Base-by-base conservation (phyloP, 92 coral and sea anemone species). In the Hydrozoanthus gracilis region DNA sequence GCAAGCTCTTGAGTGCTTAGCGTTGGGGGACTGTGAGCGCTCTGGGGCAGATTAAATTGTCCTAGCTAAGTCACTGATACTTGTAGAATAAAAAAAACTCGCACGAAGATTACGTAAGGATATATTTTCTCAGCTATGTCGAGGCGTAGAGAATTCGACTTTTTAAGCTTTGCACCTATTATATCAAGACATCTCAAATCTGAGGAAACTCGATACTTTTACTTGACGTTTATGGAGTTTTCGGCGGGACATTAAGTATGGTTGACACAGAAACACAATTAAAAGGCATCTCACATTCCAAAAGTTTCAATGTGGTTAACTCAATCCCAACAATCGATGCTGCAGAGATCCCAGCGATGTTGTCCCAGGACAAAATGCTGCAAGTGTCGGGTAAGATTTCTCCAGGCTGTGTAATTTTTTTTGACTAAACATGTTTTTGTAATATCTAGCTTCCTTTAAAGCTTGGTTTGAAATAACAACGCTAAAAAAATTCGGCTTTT, bases 161-260 rank as follows among this genome's bases (percentile, higher is more conserved):
- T 20, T 58, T 13, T 13, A 1, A 8, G 12, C 62, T 7, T 64
- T 45, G 44, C 35, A 15, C 47, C 49, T 9, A 64, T 27, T 61
- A 14, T 74, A 80, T 27, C 56, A 64, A 35, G 66, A 80, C 64
- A 12, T 51, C 74, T 20, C 14, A 17, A 80, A 47, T 7, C 20
- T 18, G 73, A 80, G 44, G 85, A 80, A 65, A 80, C 44, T 18
- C 73, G 73, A 80, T 80, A 66, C 66, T 66, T 80, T 7, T 16
- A 13, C 74, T 51, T 76, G 82, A 76, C 82, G 85, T 65, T 49
- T 47, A 64, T 80, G 45, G 73, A 80, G 74, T 80, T 65, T 67
- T 65, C 35, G 62, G 51, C 54, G 85, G 35, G 75, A 17, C 51
- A 56, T 51, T 80, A 18, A 47, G 39, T 3, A 80, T 80, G 85